A percentile compares a stretch with the other conserved stretches of the same genome.
Evolutionary conservation across 2,797 vertebrate species (phyloP).

Genomic region (Sebastes minor): DNA sequence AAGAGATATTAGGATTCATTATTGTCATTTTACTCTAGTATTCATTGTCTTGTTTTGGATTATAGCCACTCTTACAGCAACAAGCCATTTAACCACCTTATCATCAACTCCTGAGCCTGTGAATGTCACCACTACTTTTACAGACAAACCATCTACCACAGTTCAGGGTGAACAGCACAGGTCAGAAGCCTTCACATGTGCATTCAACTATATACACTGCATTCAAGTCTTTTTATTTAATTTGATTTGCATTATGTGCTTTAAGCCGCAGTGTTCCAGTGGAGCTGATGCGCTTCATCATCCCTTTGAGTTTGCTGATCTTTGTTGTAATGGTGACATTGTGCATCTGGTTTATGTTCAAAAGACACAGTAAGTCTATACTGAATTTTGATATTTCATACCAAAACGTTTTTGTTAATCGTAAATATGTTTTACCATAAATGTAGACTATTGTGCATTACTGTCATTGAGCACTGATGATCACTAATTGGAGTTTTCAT

Average conservation of each 20-base stretch:
- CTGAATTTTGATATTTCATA: background rate
- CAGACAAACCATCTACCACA: background rate
- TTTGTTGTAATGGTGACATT: constrained; percentile 1
- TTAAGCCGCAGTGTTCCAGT: background rate
- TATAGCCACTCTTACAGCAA: rapidly evolving
- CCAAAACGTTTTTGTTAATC: too few relatives aligned
- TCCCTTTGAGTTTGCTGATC: constrained; percentile 39
- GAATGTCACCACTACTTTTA: background rate
- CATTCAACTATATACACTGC: too few relatives aligned
- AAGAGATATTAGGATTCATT: background rate
- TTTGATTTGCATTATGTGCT: background rate
- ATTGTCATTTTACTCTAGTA: background rate
- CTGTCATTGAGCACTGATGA: background rate
- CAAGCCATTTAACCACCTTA: background rate
- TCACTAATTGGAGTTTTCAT: background rate
- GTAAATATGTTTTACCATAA: background rate
- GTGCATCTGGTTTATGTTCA: constrained; percentile 22
- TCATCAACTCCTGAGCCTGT: background rate
- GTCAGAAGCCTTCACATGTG: constrained; percentile 4
- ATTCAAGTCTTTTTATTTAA: too few relatives aligned
- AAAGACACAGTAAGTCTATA: constrained; percentile 30
- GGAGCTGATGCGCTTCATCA: background rate
- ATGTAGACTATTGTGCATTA: background rate
- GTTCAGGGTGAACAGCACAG: rapidly evolving
- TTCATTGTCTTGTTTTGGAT: background rate